Conservation (phyloP, 2,797 vertebrate species). For the Botia almorhae region DNA sequence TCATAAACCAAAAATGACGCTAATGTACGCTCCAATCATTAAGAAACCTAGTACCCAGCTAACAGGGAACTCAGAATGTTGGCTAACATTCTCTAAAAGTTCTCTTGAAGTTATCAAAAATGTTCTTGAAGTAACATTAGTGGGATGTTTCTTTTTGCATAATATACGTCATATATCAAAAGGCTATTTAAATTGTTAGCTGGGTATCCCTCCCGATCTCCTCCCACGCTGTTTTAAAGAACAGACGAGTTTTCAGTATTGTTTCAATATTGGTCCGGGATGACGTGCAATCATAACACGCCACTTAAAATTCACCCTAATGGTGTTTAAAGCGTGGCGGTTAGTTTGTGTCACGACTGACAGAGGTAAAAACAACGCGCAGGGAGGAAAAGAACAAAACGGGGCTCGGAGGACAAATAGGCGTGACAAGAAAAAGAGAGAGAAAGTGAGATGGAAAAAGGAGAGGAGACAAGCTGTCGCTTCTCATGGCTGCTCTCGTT, state of each 20-base stretch:
- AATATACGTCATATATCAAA: no score
- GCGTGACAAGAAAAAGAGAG: neutral
- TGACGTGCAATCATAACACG: neutral
- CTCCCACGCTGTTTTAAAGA: no score
- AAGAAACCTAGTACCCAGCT: no score
- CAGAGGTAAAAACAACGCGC: neutral
- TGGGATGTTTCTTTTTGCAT: neutral
- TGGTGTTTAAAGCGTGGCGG: neutral
- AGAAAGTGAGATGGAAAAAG: neutral
- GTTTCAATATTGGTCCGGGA: constrained; percentile 10
- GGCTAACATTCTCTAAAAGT: no score
- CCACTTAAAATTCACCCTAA: constrained; percentile 5
- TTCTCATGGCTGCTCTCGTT: constrained; percentile 46
- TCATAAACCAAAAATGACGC: constrained; percentile 18
- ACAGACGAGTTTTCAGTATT: neutral
- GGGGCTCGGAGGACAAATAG: constrained; percentile 13
- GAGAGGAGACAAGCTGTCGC: constrained; percentile 26
- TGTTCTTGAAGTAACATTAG: no score
- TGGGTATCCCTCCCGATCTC: no score
- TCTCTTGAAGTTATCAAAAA: no score
- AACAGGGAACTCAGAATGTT: no score
- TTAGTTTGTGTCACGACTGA: neutral
- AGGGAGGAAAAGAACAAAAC: neutral
- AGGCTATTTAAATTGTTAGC: no score
- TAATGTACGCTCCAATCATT: no score